A percentile compares a stretch with the other conserved stretches of the same genome.
phyloP scores from a whole-genome alignment of 2,113 vertebrate species.

The Cochlearius cochlearius region DNA sequence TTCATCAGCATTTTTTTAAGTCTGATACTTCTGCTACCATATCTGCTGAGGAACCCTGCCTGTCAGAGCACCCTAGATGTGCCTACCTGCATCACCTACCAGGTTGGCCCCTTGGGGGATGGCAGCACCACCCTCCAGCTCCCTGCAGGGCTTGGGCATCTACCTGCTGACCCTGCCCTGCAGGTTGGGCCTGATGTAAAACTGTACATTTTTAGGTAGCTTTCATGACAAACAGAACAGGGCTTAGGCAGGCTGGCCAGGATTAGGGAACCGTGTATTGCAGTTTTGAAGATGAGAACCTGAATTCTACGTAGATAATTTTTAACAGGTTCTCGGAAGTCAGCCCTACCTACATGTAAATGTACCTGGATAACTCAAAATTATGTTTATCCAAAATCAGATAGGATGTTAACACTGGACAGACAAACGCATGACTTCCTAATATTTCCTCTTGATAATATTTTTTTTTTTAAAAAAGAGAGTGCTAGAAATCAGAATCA shows the following conservation, averaged over 20 bases:
- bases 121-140: neutral
- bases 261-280: neutral
- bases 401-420: neutral
- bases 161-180: neutral
- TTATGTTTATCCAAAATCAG: neutral
- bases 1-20: neutral
- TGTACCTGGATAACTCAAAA: neutral
- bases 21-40: neutral
- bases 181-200: neutral
- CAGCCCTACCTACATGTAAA: neutral
- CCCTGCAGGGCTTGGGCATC: neutral
- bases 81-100: neutral
- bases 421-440: neutral
- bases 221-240: neutral
- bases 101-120: no score
- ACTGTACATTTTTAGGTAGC: neutral
- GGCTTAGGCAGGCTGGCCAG: neutral
- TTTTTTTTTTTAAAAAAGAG: neutral
- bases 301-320: neutral
- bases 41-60: neutral
- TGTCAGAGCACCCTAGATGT: neutral
- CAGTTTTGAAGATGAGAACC: neutral
- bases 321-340: no score
- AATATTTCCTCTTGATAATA: neutral
- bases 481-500: neutral